Conservation (phyloP, 2,797 vertebrate species). For the Simalia tracyae region DNA sequence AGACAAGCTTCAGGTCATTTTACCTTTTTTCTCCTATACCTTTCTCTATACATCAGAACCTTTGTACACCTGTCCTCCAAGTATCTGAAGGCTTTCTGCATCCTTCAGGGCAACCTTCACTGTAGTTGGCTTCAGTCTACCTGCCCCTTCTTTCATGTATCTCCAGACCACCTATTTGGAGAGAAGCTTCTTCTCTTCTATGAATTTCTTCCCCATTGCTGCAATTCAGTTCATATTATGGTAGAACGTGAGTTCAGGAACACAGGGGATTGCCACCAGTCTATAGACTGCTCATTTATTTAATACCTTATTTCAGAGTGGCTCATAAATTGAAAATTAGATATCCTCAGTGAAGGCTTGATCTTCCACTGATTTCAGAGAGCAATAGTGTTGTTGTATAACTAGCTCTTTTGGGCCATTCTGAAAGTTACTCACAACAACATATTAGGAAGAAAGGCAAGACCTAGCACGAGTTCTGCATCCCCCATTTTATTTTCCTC, state of each 20-base stretch:
- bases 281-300: too few species aligned
- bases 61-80: not conserved
- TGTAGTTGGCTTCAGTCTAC: not conserved
- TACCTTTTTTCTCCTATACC: not conserved
- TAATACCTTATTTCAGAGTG: too few species aligned
- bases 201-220: not conserved
- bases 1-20: not conserved
- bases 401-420: too few species aligned
- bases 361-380: too few species aligned
- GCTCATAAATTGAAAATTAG: too few species aligned
- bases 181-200: not conserved
- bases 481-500: too few species aligned
- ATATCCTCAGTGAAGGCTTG: too few species aligned
- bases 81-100: not conserved
- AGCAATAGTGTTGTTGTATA: too few species aligned
- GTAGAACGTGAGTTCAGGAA: constrained; percentile 17
- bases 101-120: not conserved
- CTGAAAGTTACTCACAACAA: too few species aligned
- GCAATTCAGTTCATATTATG: not conserved
- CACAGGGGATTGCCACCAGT: not conserved
- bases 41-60: not conserved
- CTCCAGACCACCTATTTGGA: not conserved
- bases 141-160: not conserved
- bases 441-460: too few species aligned
- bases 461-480: too few species aligned